These are phyloP conservation scores for Eulimnadia texana DNA, from an alignment of 1,140 invertebrate genomes.

Conservation along the genomic window DNA sequence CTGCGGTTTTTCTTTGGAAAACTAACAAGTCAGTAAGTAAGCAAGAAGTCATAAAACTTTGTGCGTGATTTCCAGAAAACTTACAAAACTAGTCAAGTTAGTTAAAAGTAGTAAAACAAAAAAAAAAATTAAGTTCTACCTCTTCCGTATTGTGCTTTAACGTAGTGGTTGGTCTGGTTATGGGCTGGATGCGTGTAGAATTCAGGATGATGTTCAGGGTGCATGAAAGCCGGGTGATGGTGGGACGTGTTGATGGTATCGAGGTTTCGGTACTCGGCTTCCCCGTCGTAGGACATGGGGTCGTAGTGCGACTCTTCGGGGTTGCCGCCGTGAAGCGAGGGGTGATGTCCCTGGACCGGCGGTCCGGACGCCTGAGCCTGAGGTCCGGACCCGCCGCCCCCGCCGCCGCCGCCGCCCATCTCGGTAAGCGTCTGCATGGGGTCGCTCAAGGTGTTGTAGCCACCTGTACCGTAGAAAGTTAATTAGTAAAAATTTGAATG, in stretches of 20 bases:
- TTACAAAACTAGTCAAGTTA: too few relatives aligned
- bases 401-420: conserved; percentile 9
- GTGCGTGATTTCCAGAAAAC: too few relatives aligned
- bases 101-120: too few relatives aligned
- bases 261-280: conserved; percentile 52
- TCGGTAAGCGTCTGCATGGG: conserved; percentile 25
- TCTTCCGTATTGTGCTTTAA: conserved; percentile 12
- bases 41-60: too few relatives aligned
- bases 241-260: conserved; percentile 37
- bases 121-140: too few relatives aligned
- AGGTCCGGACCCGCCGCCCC: too few relatives aligned
- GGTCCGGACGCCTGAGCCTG: neutral
- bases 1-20: neutral
- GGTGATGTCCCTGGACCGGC: conserved; percentile 8
- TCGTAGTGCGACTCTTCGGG: conserved; percentile 25
- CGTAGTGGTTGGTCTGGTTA: conserved; percentile 23
- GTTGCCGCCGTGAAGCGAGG: too few relatives aligned
- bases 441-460: conserved; percentile 33
- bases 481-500: conserved; percentile 11
- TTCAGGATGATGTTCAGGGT: conserved; percentile 32
- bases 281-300: conserved; percentile 39
- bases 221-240: conserved; percentile 32
- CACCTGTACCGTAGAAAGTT: conserved; percentile 28
- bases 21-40: too few relatives aligned
- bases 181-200: conserved; percentile 34